Percentiles rank a stretch among this genome's conserved stretches.
These are phyloP conservation scores for Ericerus pela DNA, from an alignment of 1,140 invertebrate species.

Conservation along the genomic window DNA sequence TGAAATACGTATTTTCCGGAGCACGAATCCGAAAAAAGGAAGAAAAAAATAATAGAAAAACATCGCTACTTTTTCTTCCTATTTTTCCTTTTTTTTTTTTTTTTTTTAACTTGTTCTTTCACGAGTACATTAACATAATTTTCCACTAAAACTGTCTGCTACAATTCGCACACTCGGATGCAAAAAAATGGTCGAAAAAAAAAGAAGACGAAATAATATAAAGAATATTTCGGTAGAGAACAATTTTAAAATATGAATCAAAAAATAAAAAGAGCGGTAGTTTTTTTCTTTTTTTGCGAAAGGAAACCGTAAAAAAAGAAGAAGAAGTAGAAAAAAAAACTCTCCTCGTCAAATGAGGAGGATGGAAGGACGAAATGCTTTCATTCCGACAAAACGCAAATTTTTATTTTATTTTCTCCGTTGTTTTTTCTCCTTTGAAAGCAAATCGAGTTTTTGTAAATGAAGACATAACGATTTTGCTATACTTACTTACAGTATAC, in stretches of 20 bases:
- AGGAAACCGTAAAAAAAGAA: background rate
- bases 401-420: background rate
- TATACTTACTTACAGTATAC: too few species aligned
- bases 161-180: slow-evolving; percentile 9
- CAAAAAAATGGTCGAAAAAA: slow-evolving; percentile 12
- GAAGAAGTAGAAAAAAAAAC: background rate
- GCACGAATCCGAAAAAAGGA: background rate
- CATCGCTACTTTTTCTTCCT: slow-evolving; percentile 8
- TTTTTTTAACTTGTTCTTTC: too few species aligned
- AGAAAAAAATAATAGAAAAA: too few species aligned
- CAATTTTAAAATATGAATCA: slow-evolving; percentile 12
- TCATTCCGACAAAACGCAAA: background rate
- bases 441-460: background rate
- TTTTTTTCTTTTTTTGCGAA: too few species aligned
- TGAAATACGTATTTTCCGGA: slow-evolving; percentile 11
- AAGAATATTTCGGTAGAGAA: background rate
- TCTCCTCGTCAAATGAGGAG: background rate
- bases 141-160: slow-evolving; percentile 12
- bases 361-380: background rate
- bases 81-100: too few species aligned
- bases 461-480: slow-evolving; percentile 4
- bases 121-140: slow-evolving; percentile 12
- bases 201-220: background rate
- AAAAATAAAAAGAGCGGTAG: too few species aligned
- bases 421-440: background rate